Evolutionary conservation across 2,888 invertebrate species (phyloP).

Genomic region (Dione juno): DNA sequence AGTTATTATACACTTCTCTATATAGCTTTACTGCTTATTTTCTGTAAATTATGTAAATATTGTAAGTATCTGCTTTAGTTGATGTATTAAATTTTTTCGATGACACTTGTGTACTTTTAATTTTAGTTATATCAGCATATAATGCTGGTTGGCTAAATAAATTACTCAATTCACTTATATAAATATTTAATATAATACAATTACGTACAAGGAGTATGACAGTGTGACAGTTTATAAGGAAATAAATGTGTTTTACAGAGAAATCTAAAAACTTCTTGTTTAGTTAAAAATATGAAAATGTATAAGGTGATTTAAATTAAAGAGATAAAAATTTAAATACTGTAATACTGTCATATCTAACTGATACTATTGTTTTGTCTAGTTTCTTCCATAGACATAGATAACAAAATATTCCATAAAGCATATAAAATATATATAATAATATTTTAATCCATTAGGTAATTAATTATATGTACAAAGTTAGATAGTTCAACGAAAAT

Average conservation of each 20-base stretch:
- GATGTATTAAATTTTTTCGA: slow-evolving; percentile 39
- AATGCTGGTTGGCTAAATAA: slow-evolving; percentile 4
- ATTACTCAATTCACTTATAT: background rate
- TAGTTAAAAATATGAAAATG: background rate
- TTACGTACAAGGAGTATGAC: background rate
- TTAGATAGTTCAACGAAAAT: background rate
- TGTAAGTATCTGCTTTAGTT: slow-evolving; percentile 63
- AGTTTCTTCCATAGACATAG: background rate
- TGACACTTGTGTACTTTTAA: slow-evolving; percentile 12
- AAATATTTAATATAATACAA: background rate
- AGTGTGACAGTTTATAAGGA: slow-evolving; percentile 1
- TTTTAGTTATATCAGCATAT: slow-evolving; percentile 12
- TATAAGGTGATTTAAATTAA: background rate
- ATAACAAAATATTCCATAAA: background rate
- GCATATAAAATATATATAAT: background rate
- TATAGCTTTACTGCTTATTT: slow-evolving; percentile 35
- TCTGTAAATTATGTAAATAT: slow-evolving; percentile 76
- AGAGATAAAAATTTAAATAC: background rate
- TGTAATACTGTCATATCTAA: slow-evolving; percentile 21
- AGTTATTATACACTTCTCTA: background rate
- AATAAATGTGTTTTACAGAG: background rate
- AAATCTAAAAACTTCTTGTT: no score
- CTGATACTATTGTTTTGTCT: slow-evolving; percentile 1
- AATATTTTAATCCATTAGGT: background rate
- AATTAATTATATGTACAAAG: background rate